These are phyloP conservation scores for Gadopsis marmoratus DNA, from an alignment of 2,797 vertebrate species.

Conservation along the genomic window DNA sequence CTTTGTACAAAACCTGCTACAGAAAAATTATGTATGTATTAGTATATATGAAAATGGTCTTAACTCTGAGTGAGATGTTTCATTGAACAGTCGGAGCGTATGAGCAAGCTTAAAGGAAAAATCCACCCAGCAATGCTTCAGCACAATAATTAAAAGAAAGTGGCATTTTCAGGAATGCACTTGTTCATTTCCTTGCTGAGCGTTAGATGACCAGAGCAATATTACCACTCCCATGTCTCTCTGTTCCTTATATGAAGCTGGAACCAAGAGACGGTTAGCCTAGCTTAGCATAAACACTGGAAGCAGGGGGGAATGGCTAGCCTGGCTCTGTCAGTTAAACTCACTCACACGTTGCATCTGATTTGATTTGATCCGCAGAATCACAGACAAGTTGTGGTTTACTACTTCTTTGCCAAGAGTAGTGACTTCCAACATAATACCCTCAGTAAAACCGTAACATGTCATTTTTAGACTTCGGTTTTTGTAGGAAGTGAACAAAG, in stretches of 20 bases:
- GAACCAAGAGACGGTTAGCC: not conserved
- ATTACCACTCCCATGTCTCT: not conserved
- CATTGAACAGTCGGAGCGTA: not conserved
- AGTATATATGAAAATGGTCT: not conserved
- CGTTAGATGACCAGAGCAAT: not conserved
- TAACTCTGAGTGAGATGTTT: conserved; percentile 10
- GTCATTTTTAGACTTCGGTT: not conserved
- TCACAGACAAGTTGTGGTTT: not conserved
- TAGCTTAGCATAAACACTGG: conserved; percentile 22
- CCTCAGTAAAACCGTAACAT: not conserved
- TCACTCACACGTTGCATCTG: not conserved
- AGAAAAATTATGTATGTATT: not conserved
- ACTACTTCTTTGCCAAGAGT: not conserved
- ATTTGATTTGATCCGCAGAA: not conserved
- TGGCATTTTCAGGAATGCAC: not conserved
- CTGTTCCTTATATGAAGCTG: not conserved
- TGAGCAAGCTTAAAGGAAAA: not conserved
- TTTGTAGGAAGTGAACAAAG: not conserved
- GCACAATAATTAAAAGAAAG: not conserved
- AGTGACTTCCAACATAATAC: too few species aligned
- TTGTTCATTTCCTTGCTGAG: not conserved
- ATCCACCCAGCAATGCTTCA: not conserved
- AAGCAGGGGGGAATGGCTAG: not conserved
- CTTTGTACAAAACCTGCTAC: not conserved
- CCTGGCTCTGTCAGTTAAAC: not conserved